Evolutionary conservation across 1,140 invertebrate genomes (phyloP), one percentile per base, ranked within the genome.

Genomic region (Hypothenemus hampei): DNA sequence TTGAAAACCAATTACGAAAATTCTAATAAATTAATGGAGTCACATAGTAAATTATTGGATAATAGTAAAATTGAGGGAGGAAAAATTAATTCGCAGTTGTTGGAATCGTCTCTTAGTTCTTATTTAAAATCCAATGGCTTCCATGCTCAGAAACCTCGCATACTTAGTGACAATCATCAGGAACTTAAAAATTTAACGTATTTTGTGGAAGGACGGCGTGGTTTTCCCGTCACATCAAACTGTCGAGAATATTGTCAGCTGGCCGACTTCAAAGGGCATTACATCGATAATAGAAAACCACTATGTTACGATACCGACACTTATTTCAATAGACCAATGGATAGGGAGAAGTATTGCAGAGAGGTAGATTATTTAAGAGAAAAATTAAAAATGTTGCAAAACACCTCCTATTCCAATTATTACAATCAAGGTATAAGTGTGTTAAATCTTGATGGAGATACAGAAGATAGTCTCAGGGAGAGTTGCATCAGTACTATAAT

Each of bases 291-390:
- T 23, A 26, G 29, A 15, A 58, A 29, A 26, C 47, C 51, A 20
- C 10, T 67, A 26, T 65, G 48, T 47, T 64, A 53, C 53, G 64
- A 69, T 36, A 69, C 69, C 3, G 56, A 60, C 23, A 69, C 69
- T n/a, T 69, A 67, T 58, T 71, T 69, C 46, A 63, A 71, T 58
- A 60, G 48, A 49, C 36, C 49, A 31, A 37, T 57, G 22, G 65
- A 69, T 46, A 51, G 55, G 18, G 64, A 68, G 26, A 48, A 57
- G 3, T 71, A 71, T 40, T 44, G 51, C 21, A 59, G 56, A 33
- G 68, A 71, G 52, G 53, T 71, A 11, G 61, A 69, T 13, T 20
- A 58, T 29, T 56, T 71, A 16, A 58, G 62, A 23, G 63, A 64
- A 44, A 59, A 58, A 41, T 48, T 64, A 13, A 55, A 59, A 62